phyloP scores from a whole-genome alignment of 1,140 invertebrate species.

The Pinna nobilis region DNA sequence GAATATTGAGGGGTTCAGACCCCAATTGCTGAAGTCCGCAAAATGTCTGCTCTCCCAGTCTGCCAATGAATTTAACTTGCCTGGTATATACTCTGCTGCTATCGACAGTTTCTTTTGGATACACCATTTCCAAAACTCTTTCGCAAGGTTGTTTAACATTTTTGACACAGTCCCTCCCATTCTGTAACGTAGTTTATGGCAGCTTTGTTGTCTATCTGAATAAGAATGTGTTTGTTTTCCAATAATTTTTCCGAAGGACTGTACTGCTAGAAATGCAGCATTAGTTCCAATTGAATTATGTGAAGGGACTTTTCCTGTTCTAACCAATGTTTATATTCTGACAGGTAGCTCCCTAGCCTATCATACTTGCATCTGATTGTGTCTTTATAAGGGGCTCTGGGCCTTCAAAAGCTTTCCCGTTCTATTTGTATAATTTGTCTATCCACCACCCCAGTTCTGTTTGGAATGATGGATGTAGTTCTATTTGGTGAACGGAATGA shows the following conservation, averaged over 20 bases:
- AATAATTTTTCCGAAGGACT: slow-evolving; percentile 4
- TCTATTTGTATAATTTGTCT: slow-evolving; percentile 12
- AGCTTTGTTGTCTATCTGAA: slow-evolving; percentile 14
- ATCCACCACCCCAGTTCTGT: slow-evolving; percentile 18
- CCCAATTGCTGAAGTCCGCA: slow-evolving; percentile 5
- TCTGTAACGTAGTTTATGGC: not conserved
- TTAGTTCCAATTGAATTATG: slow-evolving; percentile 24
- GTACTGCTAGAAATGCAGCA: not conserved
- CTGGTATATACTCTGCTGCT: slow-evolving; percentile 19
- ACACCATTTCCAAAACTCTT: slow-evolving; percentile 28
- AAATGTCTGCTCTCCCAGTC: slow-evolving; percentile 8
- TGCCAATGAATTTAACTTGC: slow-evolving; percentile 7
- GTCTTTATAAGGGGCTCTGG: not conserved
- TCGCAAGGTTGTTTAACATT: not conserved
- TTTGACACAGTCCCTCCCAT: slow-evolving; percentile 8
- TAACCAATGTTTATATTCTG: not conserved
- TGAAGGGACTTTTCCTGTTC: slow-evolving; percentile 1
- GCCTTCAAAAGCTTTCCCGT: slow-evolving; percentile 8
- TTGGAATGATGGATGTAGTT: not conserved
- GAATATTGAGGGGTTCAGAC: slow-evolving; percentile 12
- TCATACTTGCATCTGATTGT: slow-evolving; percentile 11
- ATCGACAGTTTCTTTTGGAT: slow-evolving; percentile 2
- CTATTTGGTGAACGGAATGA: not conserved
- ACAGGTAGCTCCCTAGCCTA: not conserved
- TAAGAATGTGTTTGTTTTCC: not conserved